These are phyloP conservation scores for Aspidoscelis tigris DNA, from an alignment of 2,113 vertebrate species.

Conservation along the genomic window DNA sequence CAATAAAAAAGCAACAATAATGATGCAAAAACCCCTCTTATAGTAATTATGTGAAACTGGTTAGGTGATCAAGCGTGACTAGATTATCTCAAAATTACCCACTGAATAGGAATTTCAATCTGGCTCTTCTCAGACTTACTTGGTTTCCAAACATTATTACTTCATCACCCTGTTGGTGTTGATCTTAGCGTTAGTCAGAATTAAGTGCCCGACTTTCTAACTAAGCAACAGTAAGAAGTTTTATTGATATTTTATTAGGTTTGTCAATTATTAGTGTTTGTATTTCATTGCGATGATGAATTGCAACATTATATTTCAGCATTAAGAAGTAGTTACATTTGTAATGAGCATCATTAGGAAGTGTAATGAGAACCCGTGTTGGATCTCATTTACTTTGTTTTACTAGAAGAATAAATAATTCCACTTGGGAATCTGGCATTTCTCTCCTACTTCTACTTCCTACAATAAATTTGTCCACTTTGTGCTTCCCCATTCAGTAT, in stretches of 20 bases:
- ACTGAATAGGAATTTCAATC: background rate
- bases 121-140: background rate
- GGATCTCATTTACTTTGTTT: slow-evolving; percentile 53
- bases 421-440: slow-evolving; percentile 38
- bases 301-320: slow-evolving; percentile 70
- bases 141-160: background rate
- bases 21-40: too few species aligned
- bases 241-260: slow-evolving; percentile 26
- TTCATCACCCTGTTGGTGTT: background rate
- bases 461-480: background rate
- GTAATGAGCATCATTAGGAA: slow-evolving; percentile 75
- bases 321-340: slow-evolving; percentile 77
- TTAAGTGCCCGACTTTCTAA: background rate
- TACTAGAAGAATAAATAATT: slow-evolving; percentile 19
- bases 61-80: background rate
- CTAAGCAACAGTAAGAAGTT: background rate
- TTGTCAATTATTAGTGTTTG: slow-evolving; percentile 69
- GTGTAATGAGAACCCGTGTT: slow-evolving; percentile 63
- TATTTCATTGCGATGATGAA: slow-evolving; percentile 72
- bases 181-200: background rate
- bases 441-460: background rate
- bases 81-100: background rate
- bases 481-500: background rate
- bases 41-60: background rate
- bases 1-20: too few species aligned